phyloP scores from a whole-genome alignment of 2,888 invertebrate species.

The Lydus trimaculatus region DNA sequence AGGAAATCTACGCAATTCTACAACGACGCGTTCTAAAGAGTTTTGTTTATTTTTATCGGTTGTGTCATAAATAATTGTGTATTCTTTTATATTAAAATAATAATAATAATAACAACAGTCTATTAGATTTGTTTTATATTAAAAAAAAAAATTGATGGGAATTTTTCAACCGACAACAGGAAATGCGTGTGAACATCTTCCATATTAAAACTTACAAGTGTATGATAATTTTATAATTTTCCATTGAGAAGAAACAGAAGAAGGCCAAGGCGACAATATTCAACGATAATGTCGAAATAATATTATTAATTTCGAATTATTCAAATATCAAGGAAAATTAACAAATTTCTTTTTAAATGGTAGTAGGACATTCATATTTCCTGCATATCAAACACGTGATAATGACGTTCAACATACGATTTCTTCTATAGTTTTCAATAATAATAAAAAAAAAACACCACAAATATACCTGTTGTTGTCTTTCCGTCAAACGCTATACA shows the following conservation, averaged over 20 bases:
- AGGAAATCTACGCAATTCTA: conserved; percentile 30
- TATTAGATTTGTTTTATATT: neutral
- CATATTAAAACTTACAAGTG: neutral
- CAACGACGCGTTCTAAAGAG: neutral
- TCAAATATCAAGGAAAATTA: neutral
- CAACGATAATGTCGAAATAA: neutral
- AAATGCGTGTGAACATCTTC: conserved; percentile 13
- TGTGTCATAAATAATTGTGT: neutral
- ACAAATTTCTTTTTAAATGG: neutral
- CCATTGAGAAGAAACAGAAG: neutral
- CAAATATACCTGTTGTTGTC: neutral
- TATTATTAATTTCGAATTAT: neutral
- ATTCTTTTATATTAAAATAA: neutral
- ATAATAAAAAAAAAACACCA: neutral
- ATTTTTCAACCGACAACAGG: conserved; percentile 11
- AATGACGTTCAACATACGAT: neutral
- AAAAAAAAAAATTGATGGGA: neutral
- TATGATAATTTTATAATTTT: conserved; percentile 3
- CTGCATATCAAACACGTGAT: neutral
- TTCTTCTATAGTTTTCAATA: neutral
- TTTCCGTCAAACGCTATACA: neutral
- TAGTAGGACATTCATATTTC: neutral
- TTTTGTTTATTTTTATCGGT: neutral
- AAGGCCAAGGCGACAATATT: conserved; percentile 9
- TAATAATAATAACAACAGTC: neutral